Base-by-base conservation (phyloP, 2,888 invertebrate species). In the Coleophora flavipennella region DNA sequence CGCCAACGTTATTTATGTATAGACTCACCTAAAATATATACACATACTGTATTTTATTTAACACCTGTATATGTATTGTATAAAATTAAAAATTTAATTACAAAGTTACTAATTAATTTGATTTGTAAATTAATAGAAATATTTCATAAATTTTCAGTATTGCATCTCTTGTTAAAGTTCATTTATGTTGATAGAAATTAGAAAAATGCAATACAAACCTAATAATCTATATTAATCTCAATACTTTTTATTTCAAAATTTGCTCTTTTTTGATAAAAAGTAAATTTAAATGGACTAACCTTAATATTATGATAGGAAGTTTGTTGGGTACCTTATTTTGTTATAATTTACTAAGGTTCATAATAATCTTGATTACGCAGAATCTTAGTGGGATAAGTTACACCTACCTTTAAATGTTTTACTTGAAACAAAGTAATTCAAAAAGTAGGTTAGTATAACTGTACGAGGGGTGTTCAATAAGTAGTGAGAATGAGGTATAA, bases 261-360 rank as follows among this genome's bases (percentile, higher is more conserved):
- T 47, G 50, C 45, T 45, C 43, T 39, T 44, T 57, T 62, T 50
- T 53, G 57, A 55, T 59, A 60, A 49, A 56, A 49, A 53, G 65
- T 62, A 56, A 50, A 52, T 54, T 62, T 58, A 63, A 65, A 59
- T 73, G 78, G 78, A 76, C 79, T 78, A 77, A 67, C 33, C 63
- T 64, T 63, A 74, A 67, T 76, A 76, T 72, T 75, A 75, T 67
- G 69, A 67, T 74, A 72, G 55, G 55, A 57, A 57, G 47, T 55
- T 51, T 52, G 48, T 51, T 53, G 53, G 48, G 42, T 49, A 40
- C 44, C 35, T 40, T 44, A 43, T 48, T 38, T 34, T 29, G 37
- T 42, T 40, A 45, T 13, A 33, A 13, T 33, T 13, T 13, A 10
- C 13, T 9, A 2, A 12, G n/a, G 11, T 35, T 13, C 12, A 28